Evolutionary conservation across 2,888 invertebrate species (phyloP).

Genomic region (Orchesellides sinensis): DNA sequence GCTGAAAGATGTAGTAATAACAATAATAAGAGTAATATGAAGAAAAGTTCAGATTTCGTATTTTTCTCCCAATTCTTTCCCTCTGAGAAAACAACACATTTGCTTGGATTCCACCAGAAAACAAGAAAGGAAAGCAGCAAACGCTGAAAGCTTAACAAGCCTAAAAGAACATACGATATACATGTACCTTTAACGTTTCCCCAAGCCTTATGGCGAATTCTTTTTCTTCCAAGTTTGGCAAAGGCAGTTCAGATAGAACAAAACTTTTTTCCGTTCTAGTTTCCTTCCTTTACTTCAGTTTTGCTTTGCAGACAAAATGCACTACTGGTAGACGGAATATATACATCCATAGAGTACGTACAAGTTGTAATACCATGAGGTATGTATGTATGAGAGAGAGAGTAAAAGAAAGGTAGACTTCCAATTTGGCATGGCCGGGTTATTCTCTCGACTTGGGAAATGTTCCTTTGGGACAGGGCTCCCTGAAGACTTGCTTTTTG

Average conservation of each 20-base stretch:
- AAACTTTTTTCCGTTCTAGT: background rate
- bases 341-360: background rate
- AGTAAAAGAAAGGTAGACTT: conserved; percentile 22
- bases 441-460: conserved; percentile 54
- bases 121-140: no score
- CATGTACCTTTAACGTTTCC: no score
- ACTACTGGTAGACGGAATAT: background rate
- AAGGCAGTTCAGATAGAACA: background rate
- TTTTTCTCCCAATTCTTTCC: no score
- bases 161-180: no score
- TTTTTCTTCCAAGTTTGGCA: no score
- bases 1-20: no score
- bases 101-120: no score
- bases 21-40: no score
- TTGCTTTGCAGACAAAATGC: background rate
- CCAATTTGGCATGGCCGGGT: conserved; percentile 48
- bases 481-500: conserved; percentile 55
- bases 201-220: no score
- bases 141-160: no score
- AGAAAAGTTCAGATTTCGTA: no score
- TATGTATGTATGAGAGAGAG: background rate
- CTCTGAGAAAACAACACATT: no score
- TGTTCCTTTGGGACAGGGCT: conserved; percentile 57
- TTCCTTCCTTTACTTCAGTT: background rate
- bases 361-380: background rate